Conservation (phyloP, 2,797 vertebrate species). For the Sebastes elongatus region DNA sequence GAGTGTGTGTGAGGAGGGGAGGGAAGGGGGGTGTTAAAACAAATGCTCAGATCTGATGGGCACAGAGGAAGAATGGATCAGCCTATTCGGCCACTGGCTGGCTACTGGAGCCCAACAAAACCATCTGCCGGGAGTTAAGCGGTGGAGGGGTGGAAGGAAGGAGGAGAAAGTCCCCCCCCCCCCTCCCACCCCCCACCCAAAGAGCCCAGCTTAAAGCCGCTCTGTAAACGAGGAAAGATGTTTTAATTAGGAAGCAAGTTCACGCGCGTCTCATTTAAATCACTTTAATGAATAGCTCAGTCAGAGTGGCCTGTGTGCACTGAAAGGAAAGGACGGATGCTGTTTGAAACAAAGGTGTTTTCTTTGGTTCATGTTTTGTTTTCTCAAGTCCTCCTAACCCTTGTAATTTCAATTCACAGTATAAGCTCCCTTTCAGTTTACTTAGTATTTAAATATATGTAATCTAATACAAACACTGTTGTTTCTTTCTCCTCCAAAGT, state of each 20-base stretch:
- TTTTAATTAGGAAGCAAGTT: slow-evolving; percentile 99
- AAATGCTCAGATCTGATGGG: slow-evolving; percentile 58
- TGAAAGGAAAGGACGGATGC: slow-evolving; percentile 58
- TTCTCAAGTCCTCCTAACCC: neutral
- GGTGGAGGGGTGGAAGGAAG: slow-evolving; percentile 73
- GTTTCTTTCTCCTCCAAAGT: neutral
- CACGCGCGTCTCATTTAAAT: slow-evolving; percentile 96
- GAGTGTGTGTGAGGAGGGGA: neutral
- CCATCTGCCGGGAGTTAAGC: slow-evolving; percentile 70
- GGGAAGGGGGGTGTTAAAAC: slow-evolving; percentile 4
- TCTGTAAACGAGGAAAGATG: slow-evolving; percentile 96
- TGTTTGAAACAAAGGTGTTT: slow-evolving; percentile 29
- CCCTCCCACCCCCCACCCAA: slow-evolving; percentile 77
- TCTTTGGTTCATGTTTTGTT: slow-evolving; percentile 15
- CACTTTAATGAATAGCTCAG: slow-evolving; percentile 80
- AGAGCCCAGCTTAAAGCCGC: slow-evolving; percentile 93
- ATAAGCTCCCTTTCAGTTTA: neutral
- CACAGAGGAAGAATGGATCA: slow-evolving; percentile 54
- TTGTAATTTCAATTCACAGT: neutral
- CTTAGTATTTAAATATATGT: neutral
- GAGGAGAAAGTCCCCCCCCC: slow-evolving; percentile 82
- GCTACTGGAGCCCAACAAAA: slow-evolving; percentile 81
- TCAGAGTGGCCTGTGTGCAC: slow-evolving; percentile 55
- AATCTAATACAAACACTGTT: neutral
- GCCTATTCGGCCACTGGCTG: slow-evolving; percentile 63